phyloP scores from a whole-genome alignment of 1,140 invertebrate species.

The Magallana angulata region DNA sequence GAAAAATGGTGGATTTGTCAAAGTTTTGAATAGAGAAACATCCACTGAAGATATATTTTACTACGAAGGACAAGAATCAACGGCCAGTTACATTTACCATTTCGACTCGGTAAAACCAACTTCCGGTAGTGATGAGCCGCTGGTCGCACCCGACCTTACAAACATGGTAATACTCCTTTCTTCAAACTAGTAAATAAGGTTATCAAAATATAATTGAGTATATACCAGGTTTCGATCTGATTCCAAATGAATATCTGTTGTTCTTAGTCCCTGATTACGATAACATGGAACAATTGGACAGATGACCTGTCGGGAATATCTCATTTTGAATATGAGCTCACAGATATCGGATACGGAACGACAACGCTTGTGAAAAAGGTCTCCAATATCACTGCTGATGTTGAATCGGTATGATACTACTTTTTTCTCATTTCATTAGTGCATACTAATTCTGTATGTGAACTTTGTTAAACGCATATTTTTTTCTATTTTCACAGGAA shows the following conservation, averaged over 20 bases:
- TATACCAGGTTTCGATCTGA: too few species aligned
- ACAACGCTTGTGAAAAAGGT: neutral
- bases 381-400: neutral
- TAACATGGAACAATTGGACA: constrained; percentile 10
- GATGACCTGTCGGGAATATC: constrained; percentile 30
- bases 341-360: neutral
- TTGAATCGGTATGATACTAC: neutral
- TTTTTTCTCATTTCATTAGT: neutral
- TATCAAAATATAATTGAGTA: too few species aligned
- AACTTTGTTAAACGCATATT: neutral
- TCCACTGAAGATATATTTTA: neutral
- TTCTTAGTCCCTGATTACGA: constrained; percentile 11
- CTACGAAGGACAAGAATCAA: constrained; percentile 13
- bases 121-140: neutral
- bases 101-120: neutral
- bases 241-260: too few species aligned
- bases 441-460: neutral
- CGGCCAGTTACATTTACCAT: neutral
- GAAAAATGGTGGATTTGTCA: constrained; percentile 24
- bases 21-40: constrained; percentile 20
- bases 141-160: neutral
- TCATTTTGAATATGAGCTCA: constrained; percentile 20
- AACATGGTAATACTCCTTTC: neutral
- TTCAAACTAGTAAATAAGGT: too few species aligned
- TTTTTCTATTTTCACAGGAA: neutral